phyloP scores from a whole-genome alignment of 2,888 invertebrate genomes.

The Cistogaster globosa region DNA sequence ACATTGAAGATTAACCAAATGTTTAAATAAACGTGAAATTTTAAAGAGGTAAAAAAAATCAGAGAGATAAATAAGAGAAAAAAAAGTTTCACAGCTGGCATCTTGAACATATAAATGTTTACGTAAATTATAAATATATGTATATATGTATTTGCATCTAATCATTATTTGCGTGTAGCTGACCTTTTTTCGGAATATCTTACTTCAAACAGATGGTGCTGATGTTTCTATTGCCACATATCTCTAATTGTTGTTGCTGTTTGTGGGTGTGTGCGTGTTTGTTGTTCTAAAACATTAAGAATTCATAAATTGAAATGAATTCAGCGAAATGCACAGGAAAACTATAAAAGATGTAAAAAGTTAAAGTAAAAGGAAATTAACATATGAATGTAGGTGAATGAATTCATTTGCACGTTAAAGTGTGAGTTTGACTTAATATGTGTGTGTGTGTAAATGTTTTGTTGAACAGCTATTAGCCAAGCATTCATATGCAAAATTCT shows the following conservation, averaged over 20 bases:
- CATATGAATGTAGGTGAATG: neutral
- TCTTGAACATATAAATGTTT: neutral
- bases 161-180: neutral
- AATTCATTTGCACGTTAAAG: neutral
- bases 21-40: conserved; percentile 47
- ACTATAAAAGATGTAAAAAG: neutral
- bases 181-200: conserved; percentile 5
- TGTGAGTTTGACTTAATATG: neutral
- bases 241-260: conserved; percentile 8
- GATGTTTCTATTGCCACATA: neutral
- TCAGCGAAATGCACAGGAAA: conserved; percentile 28
- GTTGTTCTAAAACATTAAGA: conserved; percentile 37
- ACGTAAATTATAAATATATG: too few relatives aligned
- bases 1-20: conserved; percentile 32
- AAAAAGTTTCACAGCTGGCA: conserved; percentile 41
- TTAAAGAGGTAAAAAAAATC: neutral
- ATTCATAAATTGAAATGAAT: conserved; percentile 62
- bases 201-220: conserved; percentile 18
- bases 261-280: neutral
- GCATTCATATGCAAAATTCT: conserved; percentile 62
- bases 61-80: neutral
- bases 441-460: conserved; percentile 16
- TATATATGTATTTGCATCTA: neutral
- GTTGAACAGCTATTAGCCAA: conserved; percentile 47
- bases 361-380: conserved; percentile 18